Evolutionary conservation across 2,113 vertebrate species (phyloP), one percentile per base, ranked within the genome.

Genomic region (Paralichthys olivaceus): DNA sequence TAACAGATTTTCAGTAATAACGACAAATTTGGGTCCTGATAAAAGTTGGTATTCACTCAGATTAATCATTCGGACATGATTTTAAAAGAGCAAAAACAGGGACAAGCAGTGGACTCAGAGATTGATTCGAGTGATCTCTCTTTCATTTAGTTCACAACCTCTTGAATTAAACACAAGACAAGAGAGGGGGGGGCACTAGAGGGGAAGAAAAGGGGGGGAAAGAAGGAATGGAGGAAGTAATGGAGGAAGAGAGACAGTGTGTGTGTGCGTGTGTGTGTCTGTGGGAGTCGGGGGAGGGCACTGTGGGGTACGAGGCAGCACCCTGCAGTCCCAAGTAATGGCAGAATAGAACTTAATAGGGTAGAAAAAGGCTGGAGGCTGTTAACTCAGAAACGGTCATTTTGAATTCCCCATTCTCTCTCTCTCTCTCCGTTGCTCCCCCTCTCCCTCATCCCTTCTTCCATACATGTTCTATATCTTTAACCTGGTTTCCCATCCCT

Each of bases 331-430:
- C 87, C 87, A 75, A 87, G 93, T 91, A 94, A 94, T 94, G 93
- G 91, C 91, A 93, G 93, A 92, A 93, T 91, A 93, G 92, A 90
- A 90, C 90, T 94, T 95, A 95, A 95, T 95, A 94, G 94, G 93
- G 93, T 92, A 93, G 93, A 94, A 94, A 91, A 95, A 91, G 81
- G 91, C 94, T 92, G 90, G 91, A 90, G 94, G 93, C 94, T 91
- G 94, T 95, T 94, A 94, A 94, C 91, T 93, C 93, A 89, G 83
- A 94, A 94, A 94, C 90, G 92, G 92, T 94, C 93, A 94, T 94
- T 95, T 94, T 89, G 90, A 94, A 93, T 93, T 87, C 89, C 66
- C 89, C 84, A 77, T 90, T 84, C 84, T 90, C 83, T 80, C 71
- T n/a, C 69, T 73, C 82, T 26, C 69, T 67, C 83, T 60, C 76